Conservation (phyloP, 2,797 vertebrate genomes). For the Typhlichthys eigenmanni region DNA sequence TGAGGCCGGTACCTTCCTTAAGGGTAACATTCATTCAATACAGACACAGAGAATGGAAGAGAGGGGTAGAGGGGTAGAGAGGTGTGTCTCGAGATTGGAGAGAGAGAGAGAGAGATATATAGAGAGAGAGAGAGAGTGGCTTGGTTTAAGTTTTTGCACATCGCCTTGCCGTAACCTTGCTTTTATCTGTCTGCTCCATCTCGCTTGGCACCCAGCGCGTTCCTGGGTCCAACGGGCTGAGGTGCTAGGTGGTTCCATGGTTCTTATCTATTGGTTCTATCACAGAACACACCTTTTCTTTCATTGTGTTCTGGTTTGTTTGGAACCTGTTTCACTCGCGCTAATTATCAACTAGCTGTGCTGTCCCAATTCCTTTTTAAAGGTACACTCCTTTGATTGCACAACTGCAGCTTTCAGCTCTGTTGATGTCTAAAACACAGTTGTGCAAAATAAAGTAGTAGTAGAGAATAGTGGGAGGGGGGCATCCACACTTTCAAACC, state of each 20-base stretch:
- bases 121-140: slow-evolving; percentile 33
- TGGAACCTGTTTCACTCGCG: slow-evolving; percentile 34
- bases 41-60: slow-evolving; percentile 58
- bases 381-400: neutral
- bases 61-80: slow-evolving; percentile 17
- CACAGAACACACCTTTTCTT: slow-evolving; percentile 84
- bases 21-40: slow-evolving; percentile 74
- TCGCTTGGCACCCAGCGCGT: slow-evolving; percentile 69
- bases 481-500: slow-evolving; percentile 1
- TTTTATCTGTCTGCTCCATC: slow-evolving; percentile 66
- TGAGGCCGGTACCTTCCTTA: slow-evolving; percentile 53
- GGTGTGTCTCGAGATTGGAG: slow-evolving; percentile 43
- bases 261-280: slow-evolving; percentile 75
- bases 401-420: no score
- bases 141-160: slow-evolving; percentile 71
- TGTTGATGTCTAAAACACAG: no score
- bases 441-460: no score
- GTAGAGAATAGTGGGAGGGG: no score
- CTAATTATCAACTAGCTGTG: slow-evolving; percentile 24
- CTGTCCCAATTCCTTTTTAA: slow-evolving; percentile 14
- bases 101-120: slow-evolving; percentile 28
- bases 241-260: slow-evolving; percentile 69
- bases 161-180: slow-evolving; percentile 63
- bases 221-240: slow-evolving; percentile 80
- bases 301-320: slow-evolving; percentile 53